A percentile compares a stretch with the other conserved stretches of the same genome.
These are phyloP conservation scores for Hippocampus zosterae DNA, from an alignment of 2,113 vertebrate species.

Conservation along the genomic window DNA sequence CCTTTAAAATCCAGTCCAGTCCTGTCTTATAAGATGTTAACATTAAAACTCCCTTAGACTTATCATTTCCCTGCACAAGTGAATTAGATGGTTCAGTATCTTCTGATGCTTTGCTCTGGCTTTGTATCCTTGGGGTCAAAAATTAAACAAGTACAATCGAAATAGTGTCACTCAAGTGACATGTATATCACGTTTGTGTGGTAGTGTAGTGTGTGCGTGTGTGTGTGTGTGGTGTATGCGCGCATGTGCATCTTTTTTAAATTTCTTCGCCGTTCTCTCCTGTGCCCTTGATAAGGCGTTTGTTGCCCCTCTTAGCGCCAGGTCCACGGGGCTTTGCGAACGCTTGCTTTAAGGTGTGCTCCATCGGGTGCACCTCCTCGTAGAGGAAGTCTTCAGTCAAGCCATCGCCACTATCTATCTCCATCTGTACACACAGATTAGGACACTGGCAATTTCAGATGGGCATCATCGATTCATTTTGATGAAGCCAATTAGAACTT, in stretches of 20 bases:
- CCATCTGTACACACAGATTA: conserved; percentile 74
- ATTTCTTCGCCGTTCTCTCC: conserved; percentile 90
- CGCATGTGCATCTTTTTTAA: conserved; percentile 61
- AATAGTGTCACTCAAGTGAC: background rate
- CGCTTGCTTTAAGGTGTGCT: conserved; percentile 90
- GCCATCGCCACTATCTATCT: conserved; percentile 88
- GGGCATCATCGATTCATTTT: background rate
- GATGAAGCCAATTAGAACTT: background rate
- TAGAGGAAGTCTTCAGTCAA: conserved; percentile 93
- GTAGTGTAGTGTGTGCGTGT: background rate
- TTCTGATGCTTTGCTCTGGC: background rate
- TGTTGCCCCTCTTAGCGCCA: conserved; percentile 90
- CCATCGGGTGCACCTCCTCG: conserved; percentile 95
- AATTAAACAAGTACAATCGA: background rate
- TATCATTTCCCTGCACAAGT: background rate
- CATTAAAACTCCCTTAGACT: too few species aligned
- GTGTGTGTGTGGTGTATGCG: background rate
- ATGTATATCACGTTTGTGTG: background rate
- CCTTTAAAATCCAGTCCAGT: too few species aligned
- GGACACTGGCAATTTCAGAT: background rate
- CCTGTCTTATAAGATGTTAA: too few species aligned
- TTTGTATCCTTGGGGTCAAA: background rate
- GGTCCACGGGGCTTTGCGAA: conserved; percentile 96
- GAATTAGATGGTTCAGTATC: background rate
- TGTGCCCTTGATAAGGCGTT: conserved; percentile 86